These are phyloP conservation scores for Lottia scabra DNA, from an alignment of 2,888 invertebrate species.

Conservation along the genomic window DNA sequence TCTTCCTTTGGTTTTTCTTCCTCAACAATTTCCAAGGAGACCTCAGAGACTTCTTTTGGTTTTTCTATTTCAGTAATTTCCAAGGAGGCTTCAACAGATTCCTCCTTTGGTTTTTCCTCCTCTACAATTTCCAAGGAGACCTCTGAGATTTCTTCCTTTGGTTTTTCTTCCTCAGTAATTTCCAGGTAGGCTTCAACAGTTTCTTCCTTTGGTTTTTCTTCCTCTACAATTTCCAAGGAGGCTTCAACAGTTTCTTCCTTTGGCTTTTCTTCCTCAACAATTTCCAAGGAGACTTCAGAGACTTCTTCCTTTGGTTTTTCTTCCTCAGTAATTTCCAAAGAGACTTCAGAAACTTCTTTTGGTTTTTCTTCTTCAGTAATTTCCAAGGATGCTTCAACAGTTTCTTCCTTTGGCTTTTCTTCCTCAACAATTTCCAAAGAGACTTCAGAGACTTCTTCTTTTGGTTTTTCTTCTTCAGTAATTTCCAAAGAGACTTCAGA, in stretches of 20 bases:
- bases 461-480: background rate
- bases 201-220: background rate
- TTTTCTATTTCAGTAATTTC: background rate
- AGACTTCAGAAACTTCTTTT: conserved; percentile 10
- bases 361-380: conserved; percentile 7
- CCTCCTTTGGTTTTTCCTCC: background rate
- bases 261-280: background rate
- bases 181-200: background rate
- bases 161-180: conserved; percentile 8
- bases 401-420: background rate
- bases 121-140: background rate
- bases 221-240: background rate
- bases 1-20: background rate
- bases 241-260: background rate
- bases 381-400: background rate
- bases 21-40: background rate
- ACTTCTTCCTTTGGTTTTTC: conserved; percentile 3
- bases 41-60: background rate
- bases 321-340: conserved; percentile 6
- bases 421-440: background rate
- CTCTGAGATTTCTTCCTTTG: conserved; percentile 7
- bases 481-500: background rate
- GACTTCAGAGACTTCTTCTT: background rate
- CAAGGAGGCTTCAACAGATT: background rate
- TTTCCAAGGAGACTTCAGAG: background rate